Evolutionary conservation across 2,113 vertebrate genomes (phyloP).

Genomic region (Antigone vipio): DNA sequence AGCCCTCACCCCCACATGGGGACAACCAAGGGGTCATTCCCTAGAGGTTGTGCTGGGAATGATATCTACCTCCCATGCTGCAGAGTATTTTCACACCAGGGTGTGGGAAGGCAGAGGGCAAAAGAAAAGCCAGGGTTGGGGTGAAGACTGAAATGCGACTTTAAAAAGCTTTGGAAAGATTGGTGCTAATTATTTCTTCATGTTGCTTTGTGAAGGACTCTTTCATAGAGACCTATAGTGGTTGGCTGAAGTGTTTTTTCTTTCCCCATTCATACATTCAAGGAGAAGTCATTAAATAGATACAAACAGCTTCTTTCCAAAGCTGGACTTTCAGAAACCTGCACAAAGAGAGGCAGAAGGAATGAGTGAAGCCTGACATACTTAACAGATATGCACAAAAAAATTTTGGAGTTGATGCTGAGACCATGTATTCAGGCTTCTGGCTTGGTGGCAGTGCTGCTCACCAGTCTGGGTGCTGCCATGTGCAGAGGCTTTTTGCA

Average conservation of each 20-base stretch:
- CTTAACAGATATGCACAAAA: neutral
- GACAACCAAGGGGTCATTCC: neutral
- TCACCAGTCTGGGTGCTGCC: neutral
- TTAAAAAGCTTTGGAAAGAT: neutral
- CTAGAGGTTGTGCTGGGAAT: neutral
- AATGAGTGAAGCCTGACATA: neutral
- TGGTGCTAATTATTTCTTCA: neutral
- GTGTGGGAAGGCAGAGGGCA: neutral
- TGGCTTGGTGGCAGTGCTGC: neutral
- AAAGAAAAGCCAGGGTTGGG: neutral
- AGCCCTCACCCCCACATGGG: neutral
- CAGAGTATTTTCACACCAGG: neutral
- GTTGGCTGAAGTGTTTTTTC: neutral
- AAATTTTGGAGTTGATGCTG: neutral
- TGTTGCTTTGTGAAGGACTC: neutral
- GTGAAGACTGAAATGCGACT: neutral
- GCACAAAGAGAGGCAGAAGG: neutral
- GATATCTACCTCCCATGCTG: neutral
- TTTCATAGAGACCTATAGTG: neutral
- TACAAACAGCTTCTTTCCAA: neutral
- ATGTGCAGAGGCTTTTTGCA: neutral
- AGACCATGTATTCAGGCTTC: neutral
- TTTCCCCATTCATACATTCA: neutral
- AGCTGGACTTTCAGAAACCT: neutral
- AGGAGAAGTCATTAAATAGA: neutral